Base-by-base conservation (phyloP, 2,797 vertebrate species). In the Hephaestus fuliginosus region DNA sequence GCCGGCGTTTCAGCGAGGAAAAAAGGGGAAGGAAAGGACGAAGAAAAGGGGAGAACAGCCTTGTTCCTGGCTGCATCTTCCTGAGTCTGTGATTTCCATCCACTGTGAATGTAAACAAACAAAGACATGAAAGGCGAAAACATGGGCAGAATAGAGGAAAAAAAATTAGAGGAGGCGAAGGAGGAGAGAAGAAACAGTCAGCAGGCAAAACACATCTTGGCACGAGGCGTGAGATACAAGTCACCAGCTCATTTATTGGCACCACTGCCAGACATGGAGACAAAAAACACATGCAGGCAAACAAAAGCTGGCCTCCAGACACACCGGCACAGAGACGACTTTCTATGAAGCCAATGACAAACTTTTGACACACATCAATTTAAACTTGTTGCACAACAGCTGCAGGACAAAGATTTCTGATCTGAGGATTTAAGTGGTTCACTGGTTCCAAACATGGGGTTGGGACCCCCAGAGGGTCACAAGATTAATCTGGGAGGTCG, bases 151-250 rank as follows among this genome's bases (percentile, higher is more conserved):
- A 28, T 1, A 22, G 62, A 79, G 46, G 43, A 57, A 71, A 66
- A 64, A 78, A 72, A 66, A 70, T 22, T 57, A 69, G 66, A 69
- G 66, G 52, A 68, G 84, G 56, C 49, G 48, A 76, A 85, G 70
- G 61, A 78, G 76, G 70, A 80, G 82, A 60, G 72, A 74, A 76
- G 70, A 85, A 86, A 87, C 72, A 82, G 74, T 82, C 84, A 57
- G 82, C 82, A 83, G 84, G 82, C 83, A 89, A 89, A 87, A 90
- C 77, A 89, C 78, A 89, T 84, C 85, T 91, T 95, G 94, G 93
- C 93, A 91, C 44, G 52, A 86, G 65, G 86, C 86, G 84, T 93
- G 94, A 92, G 91, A 94, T 78, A 80, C 86, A 83, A 89, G 87
- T 88, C 85, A 87, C 88, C 85, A 76, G 65, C 83, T 92, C 85